phyloP scores from a whole-genome alignment of 1,140 invertebrate genomes.

The Megalonaias nervosa region DNA sequence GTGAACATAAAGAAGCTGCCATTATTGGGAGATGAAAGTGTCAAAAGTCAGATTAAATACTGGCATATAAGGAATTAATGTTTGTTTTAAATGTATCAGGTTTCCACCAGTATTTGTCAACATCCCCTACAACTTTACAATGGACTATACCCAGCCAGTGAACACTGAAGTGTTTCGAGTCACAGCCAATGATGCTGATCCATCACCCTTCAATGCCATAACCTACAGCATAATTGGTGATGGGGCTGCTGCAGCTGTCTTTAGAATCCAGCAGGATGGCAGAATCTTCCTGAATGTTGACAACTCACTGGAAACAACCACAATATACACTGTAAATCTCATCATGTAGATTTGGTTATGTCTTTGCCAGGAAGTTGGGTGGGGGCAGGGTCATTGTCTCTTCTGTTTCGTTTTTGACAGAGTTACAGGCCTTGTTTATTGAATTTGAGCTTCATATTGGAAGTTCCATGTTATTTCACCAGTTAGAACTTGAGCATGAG shows the following conservation, averaged over 20 bases:
- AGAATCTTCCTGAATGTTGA: slow-evolving; percentile 23
- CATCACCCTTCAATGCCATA: slow-evolving; percentile 33
- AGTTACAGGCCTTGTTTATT: no score
- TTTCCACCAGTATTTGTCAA: slow-evolving; percentile 71
- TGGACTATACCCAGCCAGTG: slow-evolving; percentile 29
- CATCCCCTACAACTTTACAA: slow-evolving; percentile 63
- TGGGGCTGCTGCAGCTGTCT: slow-evolving; percentile 45
- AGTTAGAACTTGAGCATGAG: no score
- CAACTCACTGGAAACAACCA: slow-evolving; percentile 30
- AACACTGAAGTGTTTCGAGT: slow-evolving; percentile 40
- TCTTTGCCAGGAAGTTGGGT: no score
- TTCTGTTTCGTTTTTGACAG: no score
- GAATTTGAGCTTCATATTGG: no score
- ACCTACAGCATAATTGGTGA: slow-evolving; percentile 58
- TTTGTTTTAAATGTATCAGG: slow-evolving; percentile 79
- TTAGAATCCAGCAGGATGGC: slow-evolving; percentile 38
- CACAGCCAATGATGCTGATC: slow-evolving; percentile 45
- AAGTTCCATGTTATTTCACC: no score
- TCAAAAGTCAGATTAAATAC: slow-evolving; percentile 51
- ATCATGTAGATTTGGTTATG: no score
- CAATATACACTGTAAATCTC: slow-evolving; percentile 39
- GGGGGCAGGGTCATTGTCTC: no score
- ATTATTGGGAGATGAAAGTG: no score
- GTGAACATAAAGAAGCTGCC: not conserved
- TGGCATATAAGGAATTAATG: slow-evolving; percentile 79